A percentile compares a stretch with the other conserved stretches of the same genome.
Conservation (phyloP, 2,113 vertebrate genomes). For the Seriola dumerili region DNA sequence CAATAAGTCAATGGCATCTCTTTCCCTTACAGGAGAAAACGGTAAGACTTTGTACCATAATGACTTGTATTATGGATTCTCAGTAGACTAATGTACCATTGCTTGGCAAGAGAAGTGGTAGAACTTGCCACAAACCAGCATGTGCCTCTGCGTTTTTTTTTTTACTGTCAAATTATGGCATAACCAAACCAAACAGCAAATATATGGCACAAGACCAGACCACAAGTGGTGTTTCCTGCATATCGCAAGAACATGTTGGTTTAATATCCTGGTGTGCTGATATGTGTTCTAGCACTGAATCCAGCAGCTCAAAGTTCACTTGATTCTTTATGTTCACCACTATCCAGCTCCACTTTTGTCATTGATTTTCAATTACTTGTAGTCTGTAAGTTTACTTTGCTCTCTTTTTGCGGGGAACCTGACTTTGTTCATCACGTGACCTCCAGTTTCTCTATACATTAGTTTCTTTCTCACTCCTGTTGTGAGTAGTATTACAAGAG, state of each 20-base stretch:
- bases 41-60: conserved; percentile 80
- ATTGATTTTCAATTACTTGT: no score
- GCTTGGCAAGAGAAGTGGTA: not conserved
- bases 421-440: no score
- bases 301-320: no score
- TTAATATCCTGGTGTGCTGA: not conserved
- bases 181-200: not conserved
- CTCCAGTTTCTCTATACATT: no score
- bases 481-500: no score
- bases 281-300: no score
- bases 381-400: no score
- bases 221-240: not conserved
- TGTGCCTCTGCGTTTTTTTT: no score
- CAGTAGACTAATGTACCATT: not conserved
- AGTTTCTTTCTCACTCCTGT: no score
- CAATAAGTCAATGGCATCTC: conserved; percentile 78
- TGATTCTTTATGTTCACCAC: no score
- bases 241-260: not conserved
- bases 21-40: conserved; percentile 77
- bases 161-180: not conserved
- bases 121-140: not conserved
- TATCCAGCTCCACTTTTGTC: no score
- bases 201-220: not conserved
- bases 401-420: no score
- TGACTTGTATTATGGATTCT: not conserved